Base-by-base conservation (phyloP, 2,888 invertebrate genomes). In the Hemaris fuciformis region DNA sequence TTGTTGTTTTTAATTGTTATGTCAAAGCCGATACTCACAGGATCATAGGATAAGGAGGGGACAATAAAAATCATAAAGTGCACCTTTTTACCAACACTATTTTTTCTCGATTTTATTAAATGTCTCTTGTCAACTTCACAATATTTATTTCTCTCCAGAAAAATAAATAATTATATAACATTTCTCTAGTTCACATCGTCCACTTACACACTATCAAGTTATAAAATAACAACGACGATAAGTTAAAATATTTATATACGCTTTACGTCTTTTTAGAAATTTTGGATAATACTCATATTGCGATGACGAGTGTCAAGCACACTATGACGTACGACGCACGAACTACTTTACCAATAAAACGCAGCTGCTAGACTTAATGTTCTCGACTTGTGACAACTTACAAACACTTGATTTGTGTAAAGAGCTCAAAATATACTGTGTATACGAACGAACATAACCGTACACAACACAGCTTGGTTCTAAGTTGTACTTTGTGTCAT, bases 401-500 rank as follows among this genome's bases (percentile, higher is more conserved):
- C 59, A 61, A 64, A 65, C 57, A 60, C 57, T 67, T 58, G 56
- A 68, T 63, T 68, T 66, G 62, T 63, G 72, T 81, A 78, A 75
- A 79, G 70, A 64, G 73, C 72, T 81, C 74, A 65, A 77, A 83
- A 80, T 69, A 61, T 75, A 68, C 42, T 63, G 60, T 65, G 61
- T 59, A 58, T 48, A 63, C 68, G 57, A 71, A 70, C 69, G 63
- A 76, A 80, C 71, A 70, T 74, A 76, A 77, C 67, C 68, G 64
- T 74, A 74, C 73, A 72, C 68, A 79, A 78, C 72, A 78, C 72
- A 73, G 79, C 69, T 77, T 80, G 77, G 79, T 77, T 80, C 75
- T 81, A 81, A 76, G 70, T 87, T 89, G 85, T 89, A 88, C 86
- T 87, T 83, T 80, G 74, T 80, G 82, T 83, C 75, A 75, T 86